Conservation (phyloP, 2,888 invertebrate species). For the Caenorhabditis sp. region DNA sequence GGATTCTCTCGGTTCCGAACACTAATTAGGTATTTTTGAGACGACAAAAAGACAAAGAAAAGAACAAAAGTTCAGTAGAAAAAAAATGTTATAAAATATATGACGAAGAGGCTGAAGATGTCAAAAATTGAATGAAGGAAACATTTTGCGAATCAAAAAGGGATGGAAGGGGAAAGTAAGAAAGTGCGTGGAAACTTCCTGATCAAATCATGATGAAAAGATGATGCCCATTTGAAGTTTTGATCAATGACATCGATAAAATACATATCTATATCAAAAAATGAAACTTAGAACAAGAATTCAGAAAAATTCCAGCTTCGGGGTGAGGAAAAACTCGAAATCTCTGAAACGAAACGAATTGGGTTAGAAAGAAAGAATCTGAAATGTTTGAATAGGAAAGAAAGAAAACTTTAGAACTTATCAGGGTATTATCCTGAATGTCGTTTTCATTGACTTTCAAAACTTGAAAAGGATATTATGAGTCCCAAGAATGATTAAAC, state of each 20-base stretch:
- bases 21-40: slow-evolving; percentile 39
- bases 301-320: no score
- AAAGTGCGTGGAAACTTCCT: slow-evolving; percentile 39
- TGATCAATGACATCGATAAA: slow-evolving; percentile 1
- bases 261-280: background rate
- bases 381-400: no score
- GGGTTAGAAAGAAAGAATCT: no score
- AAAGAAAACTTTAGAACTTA: background rate
- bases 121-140: background rate
- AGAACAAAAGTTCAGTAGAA: slow-evolving; percentile 2
- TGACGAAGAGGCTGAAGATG: background rate
- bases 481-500: slow-evolving; percentile 3
- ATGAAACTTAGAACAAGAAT: no score
- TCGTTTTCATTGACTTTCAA: background rate
- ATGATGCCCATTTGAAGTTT: slow-evolving; percentile 18
- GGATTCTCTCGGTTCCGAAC: slow-evolving; percentile 14
- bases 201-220: slow-evolving; percentile 11
- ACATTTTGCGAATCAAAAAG: slow-evolving; percentile 22
- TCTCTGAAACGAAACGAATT: no score
- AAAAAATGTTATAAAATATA: background rate
- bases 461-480: background rate
- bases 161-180: background rate
- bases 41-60: slow-evolving; percentile 4
- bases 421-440: slow-evolving; percentile 4
- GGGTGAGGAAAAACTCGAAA: no score